Conservation (phyloP, 1,140 invertebrate genomes). For the Heterodera carotae region DNA sequence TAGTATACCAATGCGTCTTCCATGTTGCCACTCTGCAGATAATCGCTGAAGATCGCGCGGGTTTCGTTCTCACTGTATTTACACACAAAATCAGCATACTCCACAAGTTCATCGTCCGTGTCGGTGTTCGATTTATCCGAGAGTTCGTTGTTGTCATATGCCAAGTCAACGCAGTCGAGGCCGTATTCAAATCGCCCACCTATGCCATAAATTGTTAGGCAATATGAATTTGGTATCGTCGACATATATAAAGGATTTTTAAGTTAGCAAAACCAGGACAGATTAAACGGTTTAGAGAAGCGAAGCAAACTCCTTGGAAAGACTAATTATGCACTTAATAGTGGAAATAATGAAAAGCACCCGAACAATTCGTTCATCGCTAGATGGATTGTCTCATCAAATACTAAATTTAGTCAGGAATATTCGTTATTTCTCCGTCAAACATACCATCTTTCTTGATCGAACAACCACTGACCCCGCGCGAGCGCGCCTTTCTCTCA, state of each 20-base stretch:
- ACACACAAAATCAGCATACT: slow-evolving; percentile 47
- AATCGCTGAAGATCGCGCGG: slow-evolving; percentile 36
- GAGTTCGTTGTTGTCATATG: slow-evolving; percentile 41
- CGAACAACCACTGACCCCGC: slow-evolving; percentile 53
- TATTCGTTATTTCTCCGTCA: neutral
- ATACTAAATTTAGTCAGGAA: too few species aligned
- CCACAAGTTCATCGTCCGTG: slow-evolving; percentile 46
- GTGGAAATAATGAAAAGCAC: too few species aligned
- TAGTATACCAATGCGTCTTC: slow-evolving; percentile 36
- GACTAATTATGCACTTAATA: too few species aligned
- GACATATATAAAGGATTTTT: too few species aligned
- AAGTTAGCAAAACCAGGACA: too few species aligned
- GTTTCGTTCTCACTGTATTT: slow-evolving; percentile 50
- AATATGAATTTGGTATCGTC: neutral
- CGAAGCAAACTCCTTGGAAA: too few species aligned
- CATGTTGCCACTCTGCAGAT: slow-evolving; percentile 40
- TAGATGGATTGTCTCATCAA: too few species aligned
- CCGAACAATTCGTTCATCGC: too few species aligned
- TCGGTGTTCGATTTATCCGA: slow-evolving; percentile 36
- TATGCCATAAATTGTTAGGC: slow-evolving; percentile 29
- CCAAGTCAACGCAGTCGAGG: slow-evolving; percentile 50
- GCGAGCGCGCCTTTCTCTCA: slow-evolving; percentile 53
- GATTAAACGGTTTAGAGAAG: too few species aligned
- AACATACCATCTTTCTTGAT: slow-evolving; percentile 45
- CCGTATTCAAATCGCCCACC: slow-evolving; percentile 54